phyloP scores from a whole-genome alignment of 2,888 invertebrate species.

The Chloroclysta siterata region DNA sequence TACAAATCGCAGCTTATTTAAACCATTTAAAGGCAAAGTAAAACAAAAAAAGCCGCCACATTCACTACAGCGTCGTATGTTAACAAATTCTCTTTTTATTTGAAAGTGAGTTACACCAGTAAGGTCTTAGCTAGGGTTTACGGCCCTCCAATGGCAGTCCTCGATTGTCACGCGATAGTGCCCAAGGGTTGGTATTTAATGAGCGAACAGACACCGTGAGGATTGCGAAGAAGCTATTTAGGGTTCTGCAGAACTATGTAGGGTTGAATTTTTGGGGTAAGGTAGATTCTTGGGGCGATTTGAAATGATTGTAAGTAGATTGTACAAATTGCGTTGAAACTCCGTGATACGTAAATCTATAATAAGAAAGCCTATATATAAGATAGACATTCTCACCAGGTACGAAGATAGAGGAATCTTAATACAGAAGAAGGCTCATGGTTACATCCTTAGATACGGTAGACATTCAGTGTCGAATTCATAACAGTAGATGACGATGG shows the following conservation, averaged over 20 bases:
- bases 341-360: not conserved
- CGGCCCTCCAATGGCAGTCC: slow-evolving; percentile 49
- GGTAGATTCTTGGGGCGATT: slow-evolving; percentile 14
- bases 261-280: slow-evolving; percentile 22
- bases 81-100: slow-evolving; percentile 21
- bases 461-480: no score
- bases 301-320: slow-evolving; percentile 12
- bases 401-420: no score
- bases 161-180: slow-evolving; percentile 63
- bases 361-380: no score
- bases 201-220: slow-evolving; percentile 52
- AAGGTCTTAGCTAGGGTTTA: slow-evolving; percentile 48
- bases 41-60: slow-evolving; percentile 12
- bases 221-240: slow-evolving; percentile 49
- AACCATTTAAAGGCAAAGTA: not conserved
- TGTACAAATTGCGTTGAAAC: not conserved
- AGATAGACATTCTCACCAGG: no score
- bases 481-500: no score
- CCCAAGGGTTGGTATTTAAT: slow-evolving; percentile 59
- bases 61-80: slow-evolving; percentile 11
- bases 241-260: slow-evolving; percentile 31
- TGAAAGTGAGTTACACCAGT: slow-evolving; percentile 37
- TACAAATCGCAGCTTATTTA: not conserved
- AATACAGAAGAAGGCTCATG: no score
- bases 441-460: no score